Conservation (phyloP, 1,140 invertebrate species). For the Euborellia annulipes region DNA sequence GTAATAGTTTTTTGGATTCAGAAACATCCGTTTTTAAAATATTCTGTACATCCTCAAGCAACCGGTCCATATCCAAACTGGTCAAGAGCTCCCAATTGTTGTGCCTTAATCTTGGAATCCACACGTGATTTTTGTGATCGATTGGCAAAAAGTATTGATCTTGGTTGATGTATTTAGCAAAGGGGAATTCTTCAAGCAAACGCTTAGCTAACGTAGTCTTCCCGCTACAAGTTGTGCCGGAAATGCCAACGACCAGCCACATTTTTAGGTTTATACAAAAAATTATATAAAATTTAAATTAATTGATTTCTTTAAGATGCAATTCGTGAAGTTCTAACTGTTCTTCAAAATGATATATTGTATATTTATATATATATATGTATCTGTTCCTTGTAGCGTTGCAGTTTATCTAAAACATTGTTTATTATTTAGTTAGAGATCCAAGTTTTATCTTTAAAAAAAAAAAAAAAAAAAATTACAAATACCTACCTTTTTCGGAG, state of each 20-base stretch:
- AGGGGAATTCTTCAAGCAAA: slow-evolving; percentile 34
- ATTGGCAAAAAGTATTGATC: slow-evolving; percentile 59
- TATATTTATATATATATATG: too few species aligned
- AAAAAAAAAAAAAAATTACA: too few species aligned
- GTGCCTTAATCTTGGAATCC: slow-evolving; percentile 46
- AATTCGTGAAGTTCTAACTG: too few species aligned
- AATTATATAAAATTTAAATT: too few species aligned
- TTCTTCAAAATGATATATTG: too few species aligned
- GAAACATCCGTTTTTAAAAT: slow-evolving; percentile 18
- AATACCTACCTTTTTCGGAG: too few species aligned
- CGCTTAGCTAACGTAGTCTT: slow-evolving; percentile 55
- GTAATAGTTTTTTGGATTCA: slow-evolving; percentile 28
- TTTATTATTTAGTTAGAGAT: too few species aligned
- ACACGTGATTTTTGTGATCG: slow-evolving; percentile 46
- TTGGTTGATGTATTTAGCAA: slow-evolving; percentile 46
- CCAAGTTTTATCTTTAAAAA: too few species aligned
- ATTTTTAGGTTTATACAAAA: too few species aligned
- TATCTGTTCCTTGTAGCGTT: too few species aligned
- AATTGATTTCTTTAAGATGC: too few species aligned
- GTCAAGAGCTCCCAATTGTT: slow-evolving; percentile 63
- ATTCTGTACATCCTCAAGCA: slow-evolving; percentile 39
- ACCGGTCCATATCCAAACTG: slow-evolving; percentile 55
- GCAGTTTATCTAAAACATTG: too few species aligned
- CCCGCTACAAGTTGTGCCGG: slow-evolving; percentile 62
- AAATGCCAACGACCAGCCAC: slow-evolving; percentile 55